Evolutionary conservation across 2,797 vertebrate species (phyloP).

Genomic region (Eulemur mongoz): DNA sequence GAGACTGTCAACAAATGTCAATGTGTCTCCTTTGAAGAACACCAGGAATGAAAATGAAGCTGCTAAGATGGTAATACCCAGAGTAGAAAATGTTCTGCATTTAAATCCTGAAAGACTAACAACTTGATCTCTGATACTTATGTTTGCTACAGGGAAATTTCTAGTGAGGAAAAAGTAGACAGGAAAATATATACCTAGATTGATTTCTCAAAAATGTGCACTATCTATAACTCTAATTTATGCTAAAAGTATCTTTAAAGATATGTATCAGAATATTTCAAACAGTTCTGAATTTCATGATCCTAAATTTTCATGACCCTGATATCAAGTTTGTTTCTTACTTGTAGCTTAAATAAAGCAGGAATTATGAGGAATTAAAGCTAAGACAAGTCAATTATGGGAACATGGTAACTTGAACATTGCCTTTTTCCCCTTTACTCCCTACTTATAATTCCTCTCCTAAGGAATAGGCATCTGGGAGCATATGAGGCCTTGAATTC

Average conservation of each 20-base stretch:
- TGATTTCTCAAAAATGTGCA: background rate
- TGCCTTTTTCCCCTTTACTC: background rate
- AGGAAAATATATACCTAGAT: background rate
- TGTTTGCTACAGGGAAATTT: background rate
- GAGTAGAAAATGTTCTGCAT: background rate
- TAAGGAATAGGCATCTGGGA: background rate
- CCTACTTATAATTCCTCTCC: background rate
- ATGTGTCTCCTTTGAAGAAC: background rate
- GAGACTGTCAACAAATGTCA: background rate
- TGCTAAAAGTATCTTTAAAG: background rate
- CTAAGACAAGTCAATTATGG: background rate
- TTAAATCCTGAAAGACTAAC: background rate
- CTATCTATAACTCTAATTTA: conserved; percentile 8
- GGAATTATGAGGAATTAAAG: background rate
- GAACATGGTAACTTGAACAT: background rate
- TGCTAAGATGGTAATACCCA: background rate
- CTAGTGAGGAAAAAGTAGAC: background rate
- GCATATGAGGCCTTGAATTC: background rate
- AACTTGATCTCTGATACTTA: background rate
- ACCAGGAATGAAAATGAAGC: background rate
- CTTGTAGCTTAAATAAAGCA: conserved; percentile 22
- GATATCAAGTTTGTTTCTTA: background rate
- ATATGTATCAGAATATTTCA: background rate
- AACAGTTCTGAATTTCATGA: background rate
- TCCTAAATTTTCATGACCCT: conserved; percentile 32